Conservation (phyloP, 2,113 vertebrate genomes). For the Ctenodactylus gundi region DNA sequence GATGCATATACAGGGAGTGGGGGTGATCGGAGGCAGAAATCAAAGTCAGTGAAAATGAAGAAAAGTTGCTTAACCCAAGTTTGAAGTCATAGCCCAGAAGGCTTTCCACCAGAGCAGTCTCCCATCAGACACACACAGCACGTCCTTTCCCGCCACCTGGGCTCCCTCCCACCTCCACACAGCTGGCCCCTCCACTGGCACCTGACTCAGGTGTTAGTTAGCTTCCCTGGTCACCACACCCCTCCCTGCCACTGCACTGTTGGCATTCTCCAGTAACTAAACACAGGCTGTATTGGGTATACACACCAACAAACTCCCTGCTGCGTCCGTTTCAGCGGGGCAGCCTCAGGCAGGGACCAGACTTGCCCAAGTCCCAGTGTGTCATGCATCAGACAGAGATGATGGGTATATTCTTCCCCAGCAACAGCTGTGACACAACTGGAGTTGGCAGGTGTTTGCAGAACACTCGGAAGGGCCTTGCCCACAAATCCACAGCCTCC, state of each 20-base stretch:
- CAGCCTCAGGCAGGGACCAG: background rate
- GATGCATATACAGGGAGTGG: background rate
- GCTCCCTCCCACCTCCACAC: too few species aligned
- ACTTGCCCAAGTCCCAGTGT: background rate
- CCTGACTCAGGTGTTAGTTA: too few species aligned
- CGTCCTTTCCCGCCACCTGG: background rate
- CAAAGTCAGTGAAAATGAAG: background rate
- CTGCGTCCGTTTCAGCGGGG: background rate
- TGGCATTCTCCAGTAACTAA: background rate
- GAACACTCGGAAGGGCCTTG: background rate
- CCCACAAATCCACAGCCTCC: background rate
- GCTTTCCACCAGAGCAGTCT: background rate
- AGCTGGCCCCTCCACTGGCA: background rate
- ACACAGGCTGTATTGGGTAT: background rate
- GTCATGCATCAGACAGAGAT: background rate
- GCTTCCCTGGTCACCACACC: background rate
- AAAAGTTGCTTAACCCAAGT: background rate
- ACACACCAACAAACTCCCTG: background rate
- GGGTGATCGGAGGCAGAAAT: rapidly evolving
- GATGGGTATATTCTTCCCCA: background rate
- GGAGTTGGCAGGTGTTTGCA: background rate
- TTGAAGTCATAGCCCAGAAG: background rate
- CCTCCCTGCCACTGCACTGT: rapidly evolving
- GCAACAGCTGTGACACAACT: rapidly evolving
- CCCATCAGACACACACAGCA: background rate